phyloP scores from a whole-genome alignment of 2,113 vertebrate species.

The Peucedramus taeniatus region DNA sequence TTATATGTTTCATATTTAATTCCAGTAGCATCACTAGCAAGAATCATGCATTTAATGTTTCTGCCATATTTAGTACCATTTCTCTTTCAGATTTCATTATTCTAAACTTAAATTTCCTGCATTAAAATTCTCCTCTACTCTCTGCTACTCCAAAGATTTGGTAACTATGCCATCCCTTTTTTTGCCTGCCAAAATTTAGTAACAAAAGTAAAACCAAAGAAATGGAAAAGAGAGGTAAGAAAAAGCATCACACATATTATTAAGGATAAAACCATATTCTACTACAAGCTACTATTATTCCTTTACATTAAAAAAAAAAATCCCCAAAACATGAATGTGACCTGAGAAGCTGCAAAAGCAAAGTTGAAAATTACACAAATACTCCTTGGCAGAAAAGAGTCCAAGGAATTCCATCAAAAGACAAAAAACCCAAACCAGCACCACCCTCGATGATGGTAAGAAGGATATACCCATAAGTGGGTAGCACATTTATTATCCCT shows the following conservation, averaged over 20 bases:
- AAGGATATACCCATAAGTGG: not conserved
- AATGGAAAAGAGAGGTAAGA: not conserved
- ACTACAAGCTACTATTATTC: constrained; percentile 17
- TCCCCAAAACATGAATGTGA: not conserved
- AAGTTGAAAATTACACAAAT: constrained; percentile 36
- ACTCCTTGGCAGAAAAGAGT: not conserved
- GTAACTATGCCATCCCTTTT: not conserved
- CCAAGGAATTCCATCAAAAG: not conserved
- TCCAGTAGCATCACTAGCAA: not conserved
- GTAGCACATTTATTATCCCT: not conserved
- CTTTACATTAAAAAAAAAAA: constrained; percentile 5
- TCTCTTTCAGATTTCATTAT: not conserved
- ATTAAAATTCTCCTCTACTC: not conserved
- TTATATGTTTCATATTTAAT: not conserved
- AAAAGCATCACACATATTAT: constrained; percentile 45
- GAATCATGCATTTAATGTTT: not conserved
- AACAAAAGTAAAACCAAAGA: constrained; percentile 35
- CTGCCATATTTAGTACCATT: not conserved
- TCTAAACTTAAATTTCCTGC: not conserved
- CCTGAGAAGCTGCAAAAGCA: not conserved
- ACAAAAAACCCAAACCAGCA: not conserved
- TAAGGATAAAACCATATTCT: constrained; percentile 39
- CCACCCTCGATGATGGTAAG: not conserved
- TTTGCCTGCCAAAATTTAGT: constrained; percentile 8
- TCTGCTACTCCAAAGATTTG: not conserved